Base-by-base conservation (phyloP, 2,888 invertebrate species). In the Nomada ruficornis region DNA sequence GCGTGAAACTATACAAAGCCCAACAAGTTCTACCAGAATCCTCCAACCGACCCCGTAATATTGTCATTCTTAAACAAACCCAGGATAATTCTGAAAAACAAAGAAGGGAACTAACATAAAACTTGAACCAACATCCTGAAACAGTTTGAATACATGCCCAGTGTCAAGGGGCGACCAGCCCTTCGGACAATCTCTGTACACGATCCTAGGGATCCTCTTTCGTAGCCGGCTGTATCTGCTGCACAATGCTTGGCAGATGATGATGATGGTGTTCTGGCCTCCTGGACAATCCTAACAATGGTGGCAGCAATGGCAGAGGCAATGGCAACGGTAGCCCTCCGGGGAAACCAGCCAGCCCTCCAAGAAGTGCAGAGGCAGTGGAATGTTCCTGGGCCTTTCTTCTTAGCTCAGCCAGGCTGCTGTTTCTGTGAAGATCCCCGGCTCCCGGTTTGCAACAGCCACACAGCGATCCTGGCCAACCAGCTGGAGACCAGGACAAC, bases 311-410 rank as follows among this genome's bases (percentile, higher is more conserved):
- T 86, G 95, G 94, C 77, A 95, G 94, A 54, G 94, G 92, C 59
- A 95, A 94, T 10, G 90, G 88, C 70, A 93, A 85, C 1, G 92
- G 93, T 36, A 94, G 86, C n/a, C 93, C 94, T 9, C 92, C 92
- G 18, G 93, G 91, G 83, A 93, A 92, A 1, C 91, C 90, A 11
- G 93, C 92, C 18, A 93, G 83, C 5, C 92, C 93, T 5, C 94
- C 93, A 26, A 93, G 87, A 44, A 93, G 86, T 0, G 93, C 93
- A 72, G 93, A 92, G 63, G 98, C 98, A 0, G 98, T 98, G 0
- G 98, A 98, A 94, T 99, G 98, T 92, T 99, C 98, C 94, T 98
- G 98, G 0, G 98, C 98, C 93, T 98, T 98, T 72, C 98, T 96
- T 10, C 98, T 95, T 60, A 99, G 95, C 90, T 98, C 98, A 0